Percentiles rank a stretch among this genome's conserved stretches.
Conservation (phyloP, 2,888 invertebrate genomes). For the Xylophagus ater region DNA sequence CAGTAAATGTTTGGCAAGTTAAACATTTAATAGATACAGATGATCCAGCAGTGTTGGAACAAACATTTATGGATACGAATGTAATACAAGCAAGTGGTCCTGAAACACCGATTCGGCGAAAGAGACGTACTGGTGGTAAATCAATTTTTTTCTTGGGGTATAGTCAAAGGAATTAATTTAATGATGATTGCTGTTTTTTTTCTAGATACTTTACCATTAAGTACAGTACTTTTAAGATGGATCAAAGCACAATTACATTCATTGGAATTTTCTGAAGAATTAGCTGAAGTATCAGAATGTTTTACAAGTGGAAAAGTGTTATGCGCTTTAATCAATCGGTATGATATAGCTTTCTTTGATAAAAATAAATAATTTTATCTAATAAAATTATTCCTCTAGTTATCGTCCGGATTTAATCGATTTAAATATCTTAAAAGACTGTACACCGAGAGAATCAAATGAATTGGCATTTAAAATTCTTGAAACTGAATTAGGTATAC, state of each 20-base stretch:
- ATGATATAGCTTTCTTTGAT: conserved; percentile 7
- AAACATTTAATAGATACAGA: conserved; percentile 61
- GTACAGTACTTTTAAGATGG: conserved; percentile 35
- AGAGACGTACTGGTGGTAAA: conserved; percentile 35
- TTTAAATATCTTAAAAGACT: conserved; percentile 51
- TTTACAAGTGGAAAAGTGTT: conserved; percentile 37
- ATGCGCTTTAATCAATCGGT: conserved; percentile 38
- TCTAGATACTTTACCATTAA: conserved; percentile 32
- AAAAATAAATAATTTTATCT: not conserved
- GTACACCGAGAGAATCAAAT: conserved; percentile 57
- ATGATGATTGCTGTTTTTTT: not conserved
- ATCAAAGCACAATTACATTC: conserved; percentile 34
- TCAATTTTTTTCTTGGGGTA: not conserved
- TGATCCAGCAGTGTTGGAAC: conserved; percentile 48
- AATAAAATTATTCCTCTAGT: conserved; percentile 40
- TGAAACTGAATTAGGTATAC: conserved; percentile 69
- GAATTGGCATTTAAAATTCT: conserved; percentile 77
- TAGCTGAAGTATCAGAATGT: conserved; percentile 36
- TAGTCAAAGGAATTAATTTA: not conserved
- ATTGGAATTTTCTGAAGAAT: conserved; percentile 30
- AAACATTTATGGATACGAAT: conserved; percentile 40
- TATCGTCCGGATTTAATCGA: conserved; percentile 88
- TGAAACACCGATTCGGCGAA: conserved; percentile 42
- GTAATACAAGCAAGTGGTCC: conserved; percentile 51
- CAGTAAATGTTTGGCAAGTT: conserved; percentile 67